These are phyloP conservation scores for Nycticryphes semicollaris DNA, from an alignment of 2,113 vertebrate genomes.

Conservation along the genomic window DNA sequence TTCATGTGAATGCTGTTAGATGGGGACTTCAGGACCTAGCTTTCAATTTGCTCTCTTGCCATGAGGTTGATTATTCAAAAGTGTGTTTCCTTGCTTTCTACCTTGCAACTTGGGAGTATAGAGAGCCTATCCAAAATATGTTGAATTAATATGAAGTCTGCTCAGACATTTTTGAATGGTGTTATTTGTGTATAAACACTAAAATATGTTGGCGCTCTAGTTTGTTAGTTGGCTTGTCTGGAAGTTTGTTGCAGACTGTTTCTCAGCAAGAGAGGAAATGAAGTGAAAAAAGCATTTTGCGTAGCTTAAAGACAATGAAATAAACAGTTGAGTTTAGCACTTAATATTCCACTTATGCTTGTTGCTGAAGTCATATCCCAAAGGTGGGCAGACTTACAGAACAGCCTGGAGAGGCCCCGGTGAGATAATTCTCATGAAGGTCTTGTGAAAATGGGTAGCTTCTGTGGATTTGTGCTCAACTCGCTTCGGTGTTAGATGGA, in stretches of 20 bases:
- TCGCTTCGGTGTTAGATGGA: background rate
- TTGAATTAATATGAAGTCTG: background rate
- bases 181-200: background rate
- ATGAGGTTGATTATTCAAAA: background rate
- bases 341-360: background rate
- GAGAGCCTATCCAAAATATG: background rate
- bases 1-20: background rate
- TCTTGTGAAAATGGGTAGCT: background rate
- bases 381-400: background rate
- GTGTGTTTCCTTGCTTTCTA: accelerated
- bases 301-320: background rate
- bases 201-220: background rate
- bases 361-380: background rate
- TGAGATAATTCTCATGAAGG: background rate
- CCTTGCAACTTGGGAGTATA: background rate
- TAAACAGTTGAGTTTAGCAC: background rate
- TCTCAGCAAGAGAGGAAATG: background rate
- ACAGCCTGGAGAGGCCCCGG: background rate
- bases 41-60: background rate
- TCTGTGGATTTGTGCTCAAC: background rate
- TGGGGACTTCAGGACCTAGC: background rate
- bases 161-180: background rate
- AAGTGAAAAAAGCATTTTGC: background rate
- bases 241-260: background rate
- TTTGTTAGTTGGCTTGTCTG: background rate